Evolutionary conservation across 2,797 vertebrate species (phyloP), one percentile per base, ranked within the genome.

Genomic region (Cheracebus regulus): DNA sequence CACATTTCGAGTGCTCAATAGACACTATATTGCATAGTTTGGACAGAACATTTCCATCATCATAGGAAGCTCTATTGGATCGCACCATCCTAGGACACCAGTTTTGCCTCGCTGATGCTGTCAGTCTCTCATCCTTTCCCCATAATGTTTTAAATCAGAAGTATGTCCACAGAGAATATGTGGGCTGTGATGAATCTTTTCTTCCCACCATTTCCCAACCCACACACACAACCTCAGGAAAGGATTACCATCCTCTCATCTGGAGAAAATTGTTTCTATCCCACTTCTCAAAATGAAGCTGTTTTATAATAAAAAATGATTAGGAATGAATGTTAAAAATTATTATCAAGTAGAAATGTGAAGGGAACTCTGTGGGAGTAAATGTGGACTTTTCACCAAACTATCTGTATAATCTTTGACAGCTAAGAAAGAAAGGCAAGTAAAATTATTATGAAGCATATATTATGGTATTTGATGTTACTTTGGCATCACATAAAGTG

Each of bases 361-460:
- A 95, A 93, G 64, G 67, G n/a, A 57, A n/a, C 72, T 93, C 86
- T 78, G 75, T 96, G 91, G 94, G 96, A 94, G 80, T 95, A 87
- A 91, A 86, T 87, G 73, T 58, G 72, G 93, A 94, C 79, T 79
- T 97, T 97, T 95, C 96, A 97, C 80, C 94, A 98, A 97, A 96
- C 95, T 96, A 96, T 98, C 96, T 96, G 93, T 83, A 90, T 92
- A 80, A 96, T 39, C 88, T 97, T 94, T 98, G 98, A 96, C 92
- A 97, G 92, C 4, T 82, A 88, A 97, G 96, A 97, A 97, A 95
- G 88, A 95, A 97, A 97, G 92, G 96, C 84, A 96, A 98, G 96
- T n/a, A 72, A 75, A 94, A 97, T 97, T 93, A 97, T 95, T 95
- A 96, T 1, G 94, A 94, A 97, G 73, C 94, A 28, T 97, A 98